Conservation (phyloP, 2,888 invertebrate species). For the Erebia epiphron region DNA sequence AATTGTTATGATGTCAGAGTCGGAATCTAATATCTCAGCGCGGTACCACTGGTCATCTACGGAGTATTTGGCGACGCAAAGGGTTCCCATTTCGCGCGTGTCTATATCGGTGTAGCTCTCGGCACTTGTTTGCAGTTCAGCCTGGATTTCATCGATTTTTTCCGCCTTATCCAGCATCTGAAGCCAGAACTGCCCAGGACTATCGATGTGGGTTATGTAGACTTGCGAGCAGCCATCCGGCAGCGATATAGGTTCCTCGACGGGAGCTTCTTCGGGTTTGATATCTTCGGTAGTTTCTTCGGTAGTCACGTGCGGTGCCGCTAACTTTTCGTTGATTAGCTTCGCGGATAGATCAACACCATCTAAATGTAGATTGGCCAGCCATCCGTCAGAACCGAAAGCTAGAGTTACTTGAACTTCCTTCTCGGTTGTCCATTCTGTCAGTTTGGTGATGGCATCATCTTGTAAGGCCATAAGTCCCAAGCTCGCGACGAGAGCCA, state of each 20-base stretch:
- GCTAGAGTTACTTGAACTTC: conserved; percentile 80
- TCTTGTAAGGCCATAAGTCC: conserved; percentile 70
- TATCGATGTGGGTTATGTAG: conserved; percentile 87
- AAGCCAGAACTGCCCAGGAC: conserved; percentile 89
- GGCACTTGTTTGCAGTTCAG: conserved; percentile 84
- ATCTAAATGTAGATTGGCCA: conserved; percentile 76
- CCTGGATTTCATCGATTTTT: conserved; percentile 84
- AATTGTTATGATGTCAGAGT: conserved; percentile 88
- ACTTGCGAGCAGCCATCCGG: conserved; percentile 75
- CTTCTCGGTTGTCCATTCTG: conserved; percentile 74
- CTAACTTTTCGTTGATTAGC: conserved; percentile 69
- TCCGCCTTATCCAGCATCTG: conserved; percentile 84
- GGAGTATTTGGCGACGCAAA: conserved; percentile 91
- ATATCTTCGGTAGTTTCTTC: conserved; percentile 52
- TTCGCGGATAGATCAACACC: conserved; percentile 79
- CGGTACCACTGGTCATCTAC: conserved; percentile 96
- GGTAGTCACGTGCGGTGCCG: conserved; percentile 57
- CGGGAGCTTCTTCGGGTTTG: conserved; percentile 48
- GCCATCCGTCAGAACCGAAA: conserved; percentile 81
- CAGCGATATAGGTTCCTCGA: conserved; percentile 58
- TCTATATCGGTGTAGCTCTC: conserved; percentile 78
- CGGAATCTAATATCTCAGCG: conserved; percentile 92
- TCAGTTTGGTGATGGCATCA: conserved; percentile 59
- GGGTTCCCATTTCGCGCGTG: conserved; percentile 82
- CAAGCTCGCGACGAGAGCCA: conserved; percentile 67